These are phyloP conservation scores for Erpobdella octoculata DNA, from an alignment of 2,888 invertebrate species.

Conservation along the genomic window DNA sequence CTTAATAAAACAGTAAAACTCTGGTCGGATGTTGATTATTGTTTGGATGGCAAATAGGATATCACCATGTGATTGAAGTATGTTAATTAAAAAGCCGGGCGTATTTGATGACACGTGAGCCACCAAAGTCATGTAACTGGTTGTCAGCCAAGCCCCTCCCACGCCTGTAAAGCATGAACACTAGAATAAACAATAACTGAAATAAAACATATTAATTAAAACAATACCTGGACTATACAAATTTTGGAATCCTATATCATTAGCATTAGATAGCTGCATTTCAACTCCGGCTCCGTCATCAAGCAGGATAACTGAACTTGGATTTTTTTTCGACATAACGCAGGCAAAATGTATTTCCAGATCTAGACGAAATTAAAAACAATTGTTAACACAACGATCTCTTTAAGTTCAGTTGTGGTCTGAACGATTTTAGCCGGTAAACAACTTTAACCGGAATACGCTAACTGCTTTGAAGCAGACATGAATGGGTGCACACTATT, in stretches of 20 bases:
- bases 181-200: background rate
- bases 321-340: no score
- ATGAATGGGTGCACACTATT: no score
- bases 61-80: background rate
- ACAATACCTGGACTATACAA: background rate
- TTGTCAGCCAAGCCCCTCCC: background rate
- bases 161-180: background rate
- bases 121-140: background rate
- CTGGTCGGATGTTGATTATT: background rate
- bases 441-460: no score
- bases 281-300: no score
- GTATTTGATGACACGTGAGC: background rate
- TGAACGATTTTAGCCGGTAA: no score
- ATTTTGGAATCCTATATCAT: background rate
- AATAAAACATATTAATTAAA: background rate
- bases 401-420: no score
- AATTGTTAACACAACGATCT: no score
- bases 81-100: background rate
- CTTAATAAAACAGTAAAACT: background rate
- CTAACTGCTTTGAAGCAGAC: no score
- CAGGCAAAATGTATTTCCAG: no score
- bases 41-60: slow-evolving; percentile 8
- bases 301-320: no score
- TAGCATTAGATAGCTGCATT: no score
- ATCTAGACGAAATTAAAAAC: no score